Conservation (phyloP, 2,888 invertebrate species). For the Ceramica pisi region DNA sequence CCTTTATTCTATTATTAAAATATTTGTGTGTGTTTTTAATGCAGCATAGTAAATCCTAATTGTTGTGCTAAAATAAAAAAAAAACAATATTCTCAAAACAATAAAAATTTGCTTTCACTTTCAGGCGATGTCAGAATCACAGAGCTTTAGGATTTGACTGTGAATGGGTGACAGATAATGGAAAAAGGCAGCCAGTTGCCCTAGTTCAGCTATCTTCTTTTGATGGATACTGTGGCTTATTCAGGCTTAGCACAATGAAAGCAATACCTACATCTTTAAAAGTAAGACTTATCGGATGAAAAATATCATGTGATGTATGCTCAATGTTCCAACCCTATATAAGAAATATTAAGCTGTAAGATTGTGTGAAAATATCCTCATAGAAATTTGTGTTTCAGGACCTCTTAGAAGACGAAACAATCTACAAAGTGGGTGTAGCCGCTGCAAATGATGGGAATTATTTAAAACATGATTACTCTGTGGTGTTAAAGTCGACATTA, state of each 20-base stretch:
- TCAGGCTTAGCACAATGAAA: conserved; percentile 92
- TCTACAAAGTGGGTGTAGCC: conserved; percentile 95
- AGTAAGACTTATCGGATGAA: conserved; percentile 76
- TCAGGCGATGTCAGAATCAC: conserved; percentile 78
- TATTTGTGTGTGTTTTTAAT: not conserved
- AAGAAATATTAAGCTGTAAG: too few relatives aligned
- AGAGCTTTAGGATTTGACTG: conserved; percentile 94
- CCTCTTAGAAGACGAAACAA: conserved; percentile 91
- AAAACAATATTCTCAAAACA: not conserved
- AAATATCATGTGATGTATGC: not conserved
- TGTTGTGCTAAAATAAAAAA: not conserved
- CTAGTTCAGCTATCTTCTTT: conserved; percentile 93
- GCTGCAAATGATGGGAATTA: conserved; percentile 93
- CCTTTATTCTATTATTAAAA: too few relatives aligned
- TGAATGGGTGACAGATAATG: conserved; percentile 94
- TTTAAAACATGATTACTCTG: conserved; percentile 92
- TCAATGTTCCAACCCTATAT: not conserved
- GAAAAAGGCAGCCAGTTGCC: conserved; percentile 91
- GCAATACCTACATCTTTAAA: conserved; percentile 91
- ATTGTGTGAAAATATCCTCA: not conserved
- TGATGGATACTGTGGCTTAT: conserved; percentile 93
- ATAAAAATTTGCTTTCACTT: conserved; percentile 27
- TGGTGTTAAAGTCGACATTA: conserved; percentile 91
- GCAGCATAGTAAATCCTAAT: not conserved
- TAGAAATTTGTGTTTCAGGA: conserved; percentile 75